Conservation (phyloP, 2,888 invertebrate species). For the Azorinus chamasolen region DNA sequence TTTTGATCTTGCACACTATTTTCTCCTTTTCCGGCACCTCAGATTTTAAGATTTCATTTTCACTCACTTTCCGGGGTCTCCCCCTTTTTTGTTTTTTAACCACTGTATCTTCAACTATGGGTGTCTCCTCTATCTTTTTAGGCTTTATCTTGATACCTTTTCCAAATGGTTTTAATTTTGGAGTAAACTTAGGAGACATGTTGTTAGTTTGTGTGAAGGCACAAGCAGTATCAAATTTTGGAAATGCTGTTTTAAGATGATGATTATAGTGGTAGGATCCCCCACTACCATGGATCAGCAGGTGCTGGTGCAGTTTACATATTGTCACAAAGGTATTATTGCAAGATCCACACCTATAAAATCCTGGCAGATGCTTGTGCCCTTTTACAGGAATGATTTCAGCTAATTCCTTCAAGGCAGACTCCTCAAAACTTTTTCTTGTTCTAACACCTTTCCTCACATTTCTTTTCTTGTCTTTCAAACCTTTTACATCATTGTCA, state of each 20-base stretch:
- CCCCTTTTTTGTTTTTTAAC: constrained; percentile 42
- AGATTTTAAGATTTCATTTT: not conserved
- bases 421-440: constrained; percentile 32
- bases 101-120: not conserved
- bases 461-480: constrained; percentile 20
- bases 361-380: constrained; percentile 44
- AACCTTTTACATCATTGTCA: constrained; percentile 33
- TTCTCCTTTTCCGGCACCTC: constrained; percentile 1
- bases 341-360: constrained; percentile 54
- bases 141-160: constrained; percentile 15
- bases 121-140: not conserved
- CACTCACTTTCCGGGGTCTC: constrained; percentile 35
- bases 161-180: constrained; percentile 13
- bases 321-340: constrained; percentile 38
- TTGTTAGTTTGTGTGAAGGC: constrained; percentile 40
- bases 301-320: constrained; percentile 57
- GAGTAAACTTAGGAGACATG: not conserved
- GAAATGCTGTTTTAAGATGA: constrained; percentile 54
- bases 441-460: constrained; percentile 32
- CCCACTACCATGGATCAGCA: constrained; percentile 40
- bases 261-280: constrained; percentile 63
- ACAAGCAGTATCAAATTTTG: constrained; percentile 58
- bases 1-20: constrained; percentile 10
- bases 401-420: not conserved
- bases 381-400: constrained; percentile 18